phyloP scores from a whole-genome alignment of 2,888 invertebrate genomes.

The Poecilobothrus nobilitatus region DNA sequence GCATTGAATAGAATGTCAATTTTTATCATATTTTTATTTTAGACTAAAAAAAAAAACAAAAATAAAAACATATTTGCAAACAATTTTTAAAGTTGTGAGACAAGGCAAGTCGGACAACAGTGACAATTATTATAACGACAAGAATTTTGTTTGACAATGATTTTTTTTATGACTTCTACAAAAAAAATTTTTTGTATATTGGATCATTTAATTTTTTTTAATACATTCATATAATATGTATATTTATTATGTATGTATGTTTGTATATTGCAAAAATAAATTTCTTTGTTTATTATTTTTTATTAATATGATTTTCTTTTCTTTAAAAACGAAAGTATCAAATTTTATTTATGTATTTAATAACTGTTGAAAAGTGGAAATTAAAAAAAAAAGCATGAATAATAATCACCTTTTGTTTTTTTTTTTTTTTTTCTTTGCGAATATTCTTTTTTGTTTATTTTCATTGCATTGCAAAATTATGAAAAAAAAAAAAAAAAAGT shows the following conservation, averaged over 20 bases:
- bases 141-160: background rate
- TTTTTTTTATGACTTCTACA: background rate
- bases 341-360: background rate
- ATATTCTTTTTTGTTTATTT: no score
- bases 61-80: no score
- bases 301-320: background rate
- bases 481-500: no score
- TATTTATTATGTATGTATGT: background rate
- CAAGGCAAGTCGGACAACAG: background rate
- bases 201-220: background rate
- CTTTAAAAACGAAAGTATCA: background rate
- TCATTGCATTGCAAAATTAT: no score
- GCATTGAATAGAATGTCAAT: background rate
- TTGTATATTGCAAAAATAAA: background rate
- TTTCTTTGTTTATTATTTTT: background rate
- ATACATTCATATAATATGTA: background rate
- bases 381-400: no score
- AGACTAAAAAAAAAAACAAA: background rate
- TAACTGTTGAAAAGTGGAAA: no score
- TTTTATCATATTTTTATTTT: background rate
- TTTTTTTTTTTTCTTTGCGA: no score
- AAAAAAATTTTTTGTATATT: background rate
- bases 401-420: no score
- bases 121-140: background rate
- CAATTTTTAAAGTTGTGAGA: no score